phyloP scores from a whole-genome alignment of 2,113 vertebrate genomes.

The Odocoileus hemionus region DNA sequence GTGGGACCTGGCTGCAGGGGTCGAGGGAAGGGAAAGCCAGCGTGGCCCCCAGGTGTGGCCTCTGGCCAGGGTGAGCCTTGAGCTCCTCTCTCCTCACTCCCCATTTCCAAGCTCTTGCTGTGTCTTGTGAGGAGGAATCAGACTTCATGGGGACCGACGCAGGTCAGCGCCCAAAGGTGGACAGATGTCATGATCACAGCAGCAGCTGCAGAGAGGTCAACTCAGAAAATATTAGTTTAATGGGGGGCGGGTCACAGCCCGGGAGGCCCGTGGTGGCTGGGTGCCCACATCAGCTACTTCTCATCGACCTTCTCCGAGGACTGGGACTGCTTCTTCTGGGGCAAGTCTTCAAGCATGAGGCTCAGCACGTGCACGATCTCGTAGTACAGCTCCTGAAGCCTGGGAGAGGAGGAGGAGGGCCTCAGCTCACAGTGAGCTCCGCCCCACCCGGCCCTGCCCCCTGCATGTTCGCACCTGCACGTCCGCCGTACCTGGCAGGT shows the following conservation, averaged over 20 bases:
- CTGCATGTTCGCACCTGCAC: fast-evolving
- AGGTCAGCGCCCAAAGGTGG: background rate
- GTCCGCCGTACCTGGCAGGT: too few species aligned
- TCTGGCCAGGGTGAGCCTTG: background rate
- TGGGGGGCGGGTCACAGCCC: background rate
- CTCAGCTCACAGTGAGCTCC: background rate
- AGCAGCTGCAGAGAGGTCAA: background rate
- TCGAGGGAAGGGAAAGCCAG: background rate
- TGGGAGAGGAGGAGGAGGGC: conserved; percentile 8
- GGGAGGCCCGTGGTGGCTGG: fast-evolving
- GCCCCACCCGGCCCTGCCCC: fast-evolving
- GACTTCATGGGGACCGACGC: background rate
- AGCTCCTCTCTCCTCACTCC: background rate
- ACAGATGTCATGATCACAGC: background rate
- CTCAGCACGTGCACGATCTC: conserved; percentile 3
- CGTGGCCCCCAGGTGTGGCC: background rate
- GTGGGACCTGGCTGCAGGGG: background rate
- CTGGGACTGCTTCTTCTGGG: background rate
- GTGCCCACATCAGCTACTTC: background rate
- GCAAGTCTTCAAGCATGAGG: conserved; percentile 37
- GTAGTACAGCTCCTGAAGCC: conserved; percentile 70
- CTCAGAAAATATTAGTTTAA: conserved; percentile 40
- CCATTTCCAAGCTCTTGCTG: background rate
- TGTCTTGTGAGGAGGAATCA: background rate
- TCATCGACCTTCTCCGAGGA: fast-evolving